Base-by-base conservation (phyloP, 1,140 invertebrate genomes). In the Lethocerus indicus region DNA sequence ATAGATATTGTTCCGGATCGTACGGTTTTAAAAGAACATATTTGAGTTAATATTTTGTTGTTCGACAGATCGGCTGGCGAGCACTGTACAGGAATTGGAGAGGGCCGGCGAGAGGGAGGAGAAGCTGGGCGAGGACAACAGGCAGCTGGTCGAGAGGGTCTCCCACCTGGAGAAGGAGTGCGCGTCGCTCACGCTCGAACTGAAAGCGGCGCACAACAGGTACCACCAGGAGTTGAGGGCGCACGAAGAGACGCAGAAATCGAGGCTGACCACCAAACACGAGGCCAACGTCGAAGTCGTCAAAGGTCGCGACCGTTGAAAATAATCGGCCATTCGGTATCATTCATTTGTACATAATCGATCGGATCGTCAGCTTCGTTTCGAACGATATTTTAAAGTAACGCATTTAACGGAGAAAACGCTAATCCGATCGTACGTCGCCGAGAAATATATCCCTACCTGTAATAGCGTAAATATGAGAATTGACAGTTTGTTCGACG, bases 211-310 rank as follows among this genome's bases (percentile, higher is more conserved):
- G 16, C 83, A 88, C 61, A 79, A 79, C 51, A 76, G 83, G 51
- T 90, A 91, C 60, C 83, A 92, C 59, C 84, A 92, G 61, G 89
- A 94, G 69, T 75, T 87, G 1, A 74, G 77, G 51, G 83, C 87
- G 1, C 89, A 91, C 60, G 83, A 90, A 61, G 87, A 91, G 65
- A 88, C 86, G 1, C 86, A 90, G 66, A 79, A 76, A 60, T 87
- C 76, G 46, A 79, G 76, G 36, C 74, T 85, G 59, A 18, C 27
- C n/a, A 84, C 78, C 35, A 87, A 87, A 58, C 88, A 93, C 62
- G 87, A 92, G 64, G 86, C 86, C 13, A 91, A 87, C 67, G 63
- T 87, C 53, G 86, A 91, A 69, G 81, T 87, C 56, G 84, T 90
- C 36, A 87, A 88, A 78, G 82, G 86, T 88, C 67, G 66, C 57